Evolutionary conservation across 2,113 vertebrate species (phyloP).

Genomic region (Hystrix brachyura): DNA sequence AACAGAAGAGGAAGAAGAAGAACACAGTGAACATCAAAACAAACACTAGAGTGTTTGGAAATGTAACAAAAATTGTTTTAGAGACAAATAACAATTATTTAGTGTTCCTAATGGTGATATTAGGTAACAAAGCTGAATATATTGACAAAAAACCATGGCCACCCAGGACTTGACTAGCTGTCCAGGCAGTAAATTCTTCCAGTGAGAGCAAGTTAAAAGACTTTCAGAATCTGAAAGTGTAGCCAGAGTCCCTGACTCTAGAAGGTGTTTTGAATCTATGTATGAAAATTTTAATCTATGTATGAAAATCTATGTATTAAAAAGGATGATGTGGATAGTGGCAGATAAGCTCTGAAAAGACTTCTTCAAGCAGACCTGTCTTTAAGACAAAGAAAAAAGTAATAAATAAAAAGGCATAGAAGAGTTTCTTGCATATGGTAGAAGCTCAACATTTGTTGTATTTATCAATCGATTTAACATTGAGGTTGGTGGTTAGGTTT

Average conservation of each 20-base stretch:
- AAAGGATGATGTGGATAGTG: neutral
- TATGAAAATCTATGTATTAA: neutral
- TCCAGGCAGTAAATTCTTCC: neutral
- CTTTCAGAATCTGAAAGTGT: neutral
- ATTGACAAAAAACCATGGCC: neutral
- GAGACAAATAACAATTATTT: neutral
- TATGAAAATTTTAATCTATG: neutral
- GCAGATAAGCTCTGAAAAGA: neutral
- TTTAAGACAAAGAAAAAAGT: neutral
- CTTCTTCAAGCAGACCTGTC: neutral
- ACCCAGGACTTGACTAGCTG: neutral
- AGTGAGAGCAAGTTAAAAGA: neutral
- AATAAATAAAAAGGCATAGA: neutral
- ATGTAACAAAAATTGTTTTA: neutral
- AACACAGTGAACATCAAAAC: neutral
- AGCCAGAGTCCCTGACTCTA: neutral
- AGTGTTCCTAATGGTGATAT: neutral
- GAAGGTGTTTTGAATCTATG: neutral
- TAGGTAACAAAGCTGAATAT: neutral
- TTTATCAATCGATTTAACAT: neutral
- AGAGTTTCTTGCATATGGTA: too few species aligned
- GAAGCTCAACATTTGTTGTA: neutral
- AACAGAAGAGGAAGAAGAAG: too few species aligned
- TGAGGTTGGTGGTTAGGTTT: neutral
- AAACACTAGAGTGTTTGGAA: neutral